Conservation (phyloP, 2,888 invertebrate species). For the Zonitis immaculata region DNA sequence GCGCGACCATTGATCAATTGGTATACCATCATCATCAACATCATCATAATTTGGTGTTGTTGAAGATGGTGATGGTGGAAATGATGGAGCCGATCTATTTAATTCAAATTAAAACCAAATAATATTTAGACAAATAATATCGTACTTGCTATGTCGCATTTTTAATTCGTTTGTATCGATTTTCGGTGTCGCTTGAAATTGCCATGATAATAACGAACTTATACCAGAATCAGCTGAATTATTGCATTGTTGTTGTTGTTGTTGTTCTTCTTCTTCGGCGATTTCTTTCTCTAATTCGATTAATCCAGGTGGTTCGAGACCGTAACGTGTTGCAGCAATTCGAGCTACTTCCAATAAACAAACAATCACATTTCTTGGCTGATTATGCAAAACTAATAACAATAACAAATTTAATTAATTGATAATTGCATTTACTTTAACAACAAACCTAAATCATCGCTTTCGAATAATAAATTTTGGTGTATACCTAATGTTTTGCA, state of each 20-base stretch:
- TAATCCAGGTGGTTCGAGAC: constrained; percentile 75
- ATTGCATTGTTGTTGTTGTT: constrained; percentile 37
- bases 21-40: constrained; percentile 50
- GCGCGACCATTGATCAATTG: constrained; percentile 65
- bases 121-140: constrained; percentile 7
- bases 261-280: constrained; percentile 61
- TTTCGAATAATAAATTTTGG: constrained; percentile 83
- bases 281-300: constrained; percentile 83
- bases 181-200: constrained; percentile 55
- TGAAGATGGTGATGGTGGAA: constrained; percentile 24
- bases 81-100: background rate
- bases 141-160: constrained; percentile 56
- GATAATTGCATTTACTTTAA: no score
- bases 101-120: background rate
- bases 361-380: constrained; percentile 77
- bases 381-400: constrained; percentile 72
- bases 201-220: constrained; percentile 62
- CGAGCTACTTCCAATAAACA: constrained; percentile 82
- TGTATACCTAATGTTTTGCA: constrained; percentile 80
- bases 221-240: constrained; percentile 63
- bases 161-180: constrained; percentile 45
- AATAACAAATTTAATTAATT: no score
- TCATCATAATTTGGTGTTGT: constrained; percentile 48
- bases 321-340: constrained; percentile 72
- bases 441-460: constrained; percentile 72